Base-by-base conservation (phyloP, 2,797 vertebrate genomes). In the Aldrovandia affinis region DNA sequence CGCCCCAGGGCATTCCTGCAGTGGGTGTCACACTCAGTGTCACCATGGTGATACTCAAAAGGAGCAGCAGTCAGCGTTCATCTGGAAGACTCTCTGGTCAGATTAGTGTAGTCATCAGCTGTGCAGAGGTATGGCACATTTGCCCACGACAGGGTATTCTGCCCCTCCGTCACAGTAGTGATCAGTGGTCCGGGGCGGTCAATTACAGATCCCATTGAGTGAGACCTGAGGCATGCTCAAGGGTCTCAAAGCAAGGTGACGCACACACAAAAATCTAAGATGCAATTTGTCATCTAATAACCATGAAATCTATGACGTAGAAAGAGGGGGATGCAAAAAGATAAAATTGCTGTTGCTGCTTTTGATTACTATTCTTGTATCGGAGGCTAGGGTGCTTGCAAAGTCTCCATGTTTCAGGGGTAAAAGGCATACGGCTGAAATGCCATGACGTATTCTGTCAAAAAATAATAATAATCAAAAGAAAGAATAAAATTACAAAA, bases 401-500 rank as follows among this genome's bases (percentile, higher is more conserved):
- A 2, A 14, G 9, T 47, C 42, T 47, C 42, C 1, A 20, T 70
- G 33, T 36, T 70, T 39, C 42, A 44, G 73, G 4, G 73, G 39
- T 44, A n/a, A n/a, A 77, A n/a, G 22, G 20, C 7, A 3, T n/a
- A 47, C 25, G 44, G 42, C 42, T 70, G 4, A 18, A 36, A 36
- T 70, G 15, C 4, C 15, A 39, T 2, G 36, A 22, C 4, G 44
- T n/a, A n/a, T 44, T 77, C 7, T 36, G 9, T 42, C 30, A 10
- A 44, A 1, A 75, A 44, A 22, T 10, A 57, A 57, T n/a, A 77
- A 47, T 44, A 14, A 47, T 77, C 22, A 25, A n/a, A 47, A 77
- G 73, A 77, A 77, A n/a, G 25, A 47, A 77, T 77, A n/a, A n/a
- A 77, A 44, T n/a, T n/a, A n/a, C 42, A n/a, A 77, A n/a, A 36